Evolutionary conservation across 2,113 vertebrate species (phyloP), one percentile per base, ranked within the genome.

Genomic region (Strix uralensis): DNA sequence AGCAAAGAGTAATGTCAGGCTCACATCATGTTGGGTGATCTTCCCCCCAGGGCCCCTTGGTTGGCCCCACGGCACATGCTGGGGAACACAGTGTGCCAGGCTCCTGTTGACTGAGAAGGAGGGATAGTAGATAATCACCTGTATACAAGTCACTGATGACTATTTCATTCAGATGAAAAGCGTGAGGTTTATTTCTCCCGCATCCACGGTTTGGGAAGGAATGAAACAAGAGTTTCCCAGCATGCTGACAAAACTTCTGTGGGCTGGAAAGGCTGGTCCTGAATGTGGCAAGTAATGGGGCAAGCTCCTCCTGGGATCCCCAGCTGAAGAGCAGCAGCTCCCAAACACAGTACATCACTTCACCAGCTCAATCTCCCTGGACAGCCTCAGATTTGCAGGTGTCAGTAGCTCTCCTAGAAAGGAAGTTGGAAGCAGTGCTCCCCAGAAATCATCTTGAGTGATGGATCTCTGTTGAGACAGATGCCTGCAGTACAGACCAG

Each of bases 321-420:
- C 61, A 88, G 51, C 81, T 61, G 46, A 52, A 78, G 46, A 81
- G 78, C 94, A 78, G 85, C 90, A 62, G 69, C 34, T 90, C 73
- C 81, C 15, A 3, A 32, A 13, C 67, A 57, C 29, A 23, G 0
- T 4, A 17, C 44, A 46, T 74, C 36, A 17, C 72, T 67, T 46
- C 55, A 16, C 30, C 32, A 77, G 51, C 67, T 88, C 23, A 1
- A 32, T 44, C 58, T 75, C 26, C 59, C 46, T 34, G 38, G 36
- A 7, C 51, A 54, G 84, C 69, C n/a, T 62, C 84, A 55, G 46
- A 42, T 44, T 61, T 5, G 1, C 47, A 42, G 52, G 47, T n/a
- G 75, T 63, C 44, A 20, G 66, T 29, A 10, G 49, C 57, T 75
- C 21, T 69, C 47, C 32, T 26, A 47, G 57, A 54, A 55, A 58